phyloP scores from a whole-genome alignment of 2,113 vertebrate species.

The Fregata magnificens region DNA sequence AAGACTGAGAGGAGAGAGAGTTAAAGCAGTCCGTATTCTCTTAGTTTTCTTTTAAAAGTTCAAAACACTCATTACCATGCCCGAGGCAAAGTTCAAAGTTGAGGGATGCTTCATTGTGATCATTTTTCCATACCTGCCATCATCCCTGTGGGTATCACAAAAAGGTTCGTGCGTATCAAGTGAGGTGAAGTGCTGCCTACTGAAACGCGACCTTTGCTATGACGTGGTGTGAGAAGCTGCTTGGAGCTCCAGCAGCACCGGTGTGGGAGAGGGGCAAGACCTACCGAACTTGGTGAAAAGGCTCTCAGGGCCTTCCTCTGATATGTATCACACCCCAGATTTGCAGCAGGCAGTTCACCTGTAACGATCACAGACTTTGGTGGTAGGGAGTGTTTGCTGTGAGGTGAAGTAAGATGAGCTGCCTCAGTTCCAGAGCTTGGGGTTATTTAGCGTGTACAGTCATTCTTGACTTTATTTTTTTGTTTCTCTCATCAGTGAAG shows the following conservation, averaged over 20 bases:
- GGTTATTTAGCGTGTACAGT: neutral
- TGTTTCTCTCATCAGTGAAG: neutral
- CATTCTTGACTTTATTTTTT: neutral
- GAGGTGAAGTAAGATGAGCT: neutral
- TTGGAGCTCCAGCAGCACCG: neutral
- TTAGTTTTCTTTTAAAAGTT: neutral
- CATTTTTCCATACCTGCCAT: neutral
- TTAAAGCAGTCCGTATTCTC: neutral
- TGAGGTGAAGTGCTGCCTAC: neutral
- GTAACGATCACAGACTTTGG: neutral
- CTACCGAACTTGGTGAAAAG: neutral
- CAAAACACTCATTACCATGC: neutral
- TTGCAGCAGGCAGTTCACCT: neutral
- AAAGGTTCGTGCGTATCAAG: neutral
- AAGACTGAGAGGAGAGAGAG: neutral
- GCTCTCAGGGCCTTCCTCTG: neutral
- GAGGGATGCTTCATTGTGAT: neutral
- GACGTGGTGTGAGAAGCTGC: neutral
- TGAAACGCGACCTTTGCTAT: neutral
- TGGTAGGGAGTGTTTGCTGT: neutral
- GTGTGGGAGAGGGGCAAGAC: neutral
- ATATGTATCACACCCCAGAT: neutral
- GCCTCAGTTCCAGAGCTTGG: neutral
- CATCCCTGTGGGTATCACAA: neutral
- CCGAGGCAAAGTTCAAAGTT: neutral